These are phyloP conservation scores for Eubucco bourcierii DNA, from an alignment of 2,113 vertebrate genomes.

Conservation along the genomic window DNA sequence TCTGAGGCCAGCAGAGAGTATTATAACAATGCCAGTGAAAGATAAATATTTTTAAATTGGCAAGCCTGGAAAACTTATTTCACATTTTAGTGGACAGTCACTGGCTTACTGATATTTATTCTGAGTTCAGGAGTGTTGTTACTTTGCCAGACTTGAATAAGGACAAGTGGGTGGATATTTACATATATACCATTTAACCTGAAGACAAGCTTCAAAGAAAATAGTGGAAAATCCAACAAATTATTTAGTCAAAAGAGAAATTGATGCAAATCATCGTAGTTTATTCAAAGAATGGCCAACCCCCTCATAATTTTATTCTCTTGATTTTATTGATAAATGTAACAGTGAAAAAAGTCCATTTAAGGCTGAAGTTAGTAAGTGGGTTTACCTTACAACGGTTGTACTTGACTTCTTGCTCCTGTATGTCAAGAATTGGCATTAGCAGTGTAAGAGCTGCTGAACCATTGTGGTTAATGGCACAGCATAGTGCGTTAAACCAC, in stretches of 20 bases:
- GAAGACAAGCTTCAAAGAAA: not conserved
- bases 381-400: not conserved
- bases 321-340: not conserved
- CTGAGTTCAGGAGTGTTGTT: not conserved
- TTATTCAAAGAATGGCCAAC: not conserved
- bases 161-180: not conserved
- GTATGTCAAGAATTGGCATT: not conserved
- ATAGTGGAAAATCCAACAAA: not conserved
- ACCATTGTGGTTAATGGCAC: not conserved
- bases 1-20: not conserved
- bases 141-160: not conserved
- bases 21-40: not conserved
- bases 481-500: not conserved
- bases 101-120: not conserved
- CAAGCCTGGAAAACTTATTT: not conserved
- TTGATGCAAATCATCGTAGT: not conserved
- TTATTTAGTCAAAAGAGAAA: not conserved
- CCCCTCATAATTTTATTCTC: fast-evolving
- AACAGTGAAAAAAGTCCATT: not conserved
- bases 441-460: not conserved
- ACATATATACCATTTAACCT: not conserved
- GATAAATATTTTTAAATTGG: not conserved
- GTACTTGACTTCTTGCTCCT: not conserved
- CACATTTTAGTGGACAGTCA: not conserved
- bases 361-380: not conserved